Evolutionary conservation across 2,888 invertebrate species (phyloP).

Genomic region (Noctuana brunneofusca): DNA sequence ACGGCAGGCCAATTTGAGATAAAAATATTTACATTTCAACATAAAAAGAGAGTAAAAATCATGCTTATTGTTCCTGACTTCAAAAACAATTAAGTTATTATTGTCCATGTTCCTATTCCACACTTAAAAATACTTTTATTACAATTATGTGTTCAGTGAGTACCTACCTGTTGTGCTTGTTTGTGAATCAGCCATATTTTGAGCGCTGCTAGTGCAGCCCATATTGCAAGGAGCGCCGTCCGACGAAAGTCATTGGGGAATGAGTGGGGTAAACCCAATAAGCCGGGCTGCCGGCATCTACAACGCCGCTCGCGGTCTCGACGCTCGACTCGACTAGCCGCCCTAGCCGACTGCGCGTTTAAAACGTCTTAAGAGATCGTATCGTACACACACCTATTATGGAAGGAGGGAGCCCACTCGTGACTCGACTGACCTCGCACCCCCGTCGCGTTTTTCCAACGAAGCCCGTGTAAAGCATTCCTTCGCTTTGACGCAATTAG

Average conservation of each 20-base stretch:
- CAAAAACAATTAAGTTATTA: too few relatives aligned
- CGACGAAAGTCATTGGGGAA: constrained; percentile 39
- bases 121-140: not conserved
- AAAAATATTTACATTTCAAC: too few relatives aligned
- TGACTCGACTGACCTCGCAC: constrained; percentile 80
- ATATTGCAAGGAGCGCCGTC: constrained; percentile 54
- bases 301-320: constrained; percentile 51
- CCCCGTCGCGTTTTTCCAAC: constrained; percentile 82
- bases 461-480: constrained; percentile 64
- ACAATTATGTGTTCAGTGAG: constrained; percentile 11
- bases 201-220: constrained; percentile 78
- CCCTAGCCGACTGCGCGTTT: constrained; percentile 50
- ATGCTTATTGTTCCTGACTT: not conserved
- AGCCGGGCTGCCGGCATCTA: constrained; percentile 55
- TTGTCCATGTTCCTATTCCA: not conserved
- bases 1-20: too few relatives aligned
- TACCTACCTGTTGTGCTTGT: constrained; percentile 56
- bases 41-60: not conserved
- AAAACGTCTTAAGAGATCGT: constrained; percentile 59
- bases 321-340: too few relatives aligned
- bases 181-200: constrained; percentile 56
- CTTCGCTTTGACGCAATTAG: constrained; percentile 65
- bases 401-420: constrained; percentile 76
- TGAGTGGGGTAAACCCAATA: constrained; percentile 35
- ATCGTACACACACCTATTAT: constrained; percentile 71